Evolutionary conservation across 2,797 vertebrate genomes (phyloP), one percentile per base, ranked within the genome.

Genomic region (Alfaro cultratus): DNA sequence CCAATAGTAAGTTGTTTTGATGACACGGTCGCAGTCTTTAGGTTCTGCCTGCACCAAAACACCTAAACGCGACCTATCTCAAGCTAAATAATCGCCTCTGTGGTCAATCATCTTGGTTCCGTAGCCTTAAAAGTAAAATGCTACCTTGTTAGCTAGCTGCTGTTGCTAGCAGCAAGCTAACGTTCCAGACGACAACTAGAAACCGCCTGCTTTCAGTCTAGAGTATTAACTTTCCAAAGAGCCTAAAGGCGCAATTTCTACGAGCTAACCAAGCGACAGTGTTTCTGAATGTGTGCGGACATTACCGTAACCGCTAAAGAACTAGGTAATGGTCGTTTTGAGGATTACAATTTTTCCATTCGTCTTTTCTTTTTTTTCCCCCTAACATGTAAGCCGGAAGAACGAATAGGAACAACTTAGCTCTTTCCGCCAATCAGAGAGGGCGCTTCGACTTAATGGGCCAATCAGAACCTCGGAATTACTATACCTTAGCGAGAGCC

Each of bases 321-420:
- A 88, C 55, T 80, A 81, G 31, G 83, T 79, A 90, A 74, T 82
- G 49, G 83, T 93, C 83, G 84, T 86, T 95, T 85, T 83, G 46
- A 85, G 82, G 93, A 92, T 94, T 91, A 91, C 78, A 89, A 84
- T 94, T 94, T 93, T 95, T 94, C 94, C 95, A 95, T 95, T 92
- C 94, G 95, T 94, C 92, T 95, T 94, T 92, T 91, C 90, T n/a
- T 95, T 93, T 93, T 94, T 93, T 90, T 79, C 72, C 74, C 45
- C 41, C 87, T 90, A 91, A 94, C 91, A 95, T 93, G 87, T 91
- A 95, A 62, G 95, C 95, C 95, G 95, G 95, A 96, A 95, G 90
- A 94, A 90, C 80, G 80, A 82, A 88, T 29, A 23, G 64, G 70
- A 51, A 85, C 26, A 71, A 70, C 73, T 79, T 47, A 67, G 60